Percentiles rank a stretch among this genome's conserved stretches.
Evolutionary conservation across 1,140 invertebrate species (phyloP).

Genomic region (Hylaeus anthracinus): DNA sequence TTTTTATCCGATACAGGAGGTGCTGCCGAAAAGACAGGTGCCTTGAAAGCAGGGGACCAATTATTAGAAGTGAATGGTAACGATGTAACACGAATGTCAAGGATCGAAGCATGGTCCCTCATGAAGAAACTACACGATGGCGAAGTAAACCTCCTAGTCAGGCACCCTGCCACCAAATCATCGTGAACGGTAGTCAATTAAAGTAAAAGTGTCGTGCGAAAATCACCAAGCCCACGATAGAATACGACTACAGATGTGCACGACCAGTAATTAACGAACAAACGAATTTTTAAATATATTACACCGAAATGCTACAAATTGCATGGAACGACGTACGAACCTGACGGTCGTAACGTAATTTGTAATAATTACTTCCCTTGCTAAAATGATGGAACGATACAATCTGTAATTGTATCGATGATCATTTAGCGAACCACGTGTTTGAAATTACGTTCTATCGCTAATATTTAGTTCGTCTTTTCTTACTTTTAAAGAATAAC

Average conservation of each 20-base stretch:
- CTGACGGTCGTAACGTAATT: not conserved
- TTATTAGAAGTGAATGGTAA: conserved; percentile 91
- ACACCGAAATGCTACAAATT: too few relatives aligned
- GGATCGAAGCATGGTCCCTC: conserved; percentile 96
- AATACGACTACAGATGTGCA: not conserved
- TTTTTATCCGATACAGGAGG: conserved; percentile 84
- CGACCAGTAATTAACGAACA: not conserved
- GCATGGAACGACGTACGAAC: not conserved
- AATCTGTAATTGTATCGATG: not conserved
- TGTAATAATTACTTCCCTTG: not conserved
- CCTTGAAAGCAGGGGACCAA: conserved; percentile 92
- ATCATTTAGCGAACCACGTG: not conserved
- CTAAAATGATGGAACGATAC: not conserved
- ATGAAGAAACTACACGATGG: conserved; percentile 94
- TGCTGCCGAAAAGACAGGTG: conserved; percentile 93
- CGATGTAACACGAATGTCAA: conserved; percentile 90
- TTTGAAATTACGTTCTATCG: not conserved
- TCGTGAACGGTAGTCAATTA: conserved; percentile 71
- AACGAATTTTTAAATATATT: not conserved
- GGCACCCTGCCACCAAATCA: conserved; percentile 79
- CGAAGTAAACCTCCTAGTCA: conserved; percentile 83
- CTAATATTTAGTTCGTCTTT: not conserved
- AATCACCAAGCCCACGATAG: not conserved
- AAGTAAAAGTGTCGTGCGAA: not conserved
- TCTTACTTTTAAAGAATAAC: conserved; percentile 7